phyloP scores from a whole-genome alignment of 2,797 vertebrate genomes.

The Cetoscarus ocellatus region DNA sequence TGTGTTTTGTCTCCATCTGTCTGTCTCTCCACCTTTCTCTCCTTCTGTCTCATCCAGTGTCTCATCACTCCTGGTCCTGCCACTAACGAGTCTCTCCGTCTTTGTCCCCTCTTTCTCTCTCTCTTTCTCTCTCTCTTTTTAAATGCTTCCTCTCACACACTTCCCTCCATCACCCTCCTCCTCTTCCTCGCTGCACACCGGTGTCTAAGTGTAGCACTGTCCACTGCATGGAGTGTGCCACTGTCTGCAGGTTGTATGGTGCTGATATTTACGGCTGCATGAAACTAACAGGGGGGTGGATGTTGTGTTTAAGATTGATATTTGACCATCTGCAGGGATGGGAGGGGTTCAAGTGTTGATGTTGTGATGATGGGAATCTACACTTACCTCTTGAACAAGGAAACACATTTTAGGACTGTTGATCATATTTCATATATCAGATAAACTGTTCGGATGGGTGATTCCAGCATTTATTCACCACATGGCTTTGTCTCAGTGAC shows the following conservation, averaged over 20 bases:
- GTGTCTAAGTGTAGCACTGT: conserved; percentile 74
- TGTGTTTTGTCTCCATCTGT: conserved; percentile 59
- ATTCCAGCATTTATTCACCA: not conserved
- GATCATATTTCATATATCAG: conserved; percentile 3
- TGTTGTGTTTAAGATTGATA: not conserved
- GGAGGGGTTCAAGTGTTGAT: conserved; percentile 14
- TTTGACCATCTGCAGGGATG: conserved; percentile 17
- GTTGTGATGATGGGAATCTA: conserved; percentile 1
- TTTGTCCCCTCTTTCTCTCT: conserved; percentile 34
- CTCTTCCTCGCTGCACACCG: conserved; percentile 54
- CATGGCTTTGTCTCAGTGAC: not conserved
- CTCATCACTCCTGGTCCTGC: conserved; percentile 72
- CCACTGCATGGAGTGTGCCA: conserved; percentile 75
- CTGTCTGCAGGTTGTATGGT: conserved; percentile 78
- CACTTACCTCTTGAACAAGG: not conserved
- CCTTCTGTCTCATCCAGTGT: conserved; percentile 57
- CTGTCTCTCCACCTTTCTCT: conserved; percentile 41
- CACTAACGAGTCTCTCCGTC: conserved; percentile 77
- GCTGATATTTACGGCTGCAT: conserved; percentile 64
- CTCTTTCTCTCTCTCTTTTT: conserved; percentile 34
- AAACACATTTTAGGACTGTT: conserved; percentile 6
- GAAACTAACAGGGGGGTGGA: conserved; percentile 23
- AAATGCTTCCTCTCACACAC: conserved; percentile 49
- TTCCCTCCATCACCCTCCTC: conserved; percentile 22
- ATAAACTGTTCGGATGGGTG: not conserved